Percentiles rank a stretch among this genome's conserved stretches.
Evolutionary conservation across 2,113 vertebrate genomes (phyloP).

Genomic region (Otis tarda): DNA sequence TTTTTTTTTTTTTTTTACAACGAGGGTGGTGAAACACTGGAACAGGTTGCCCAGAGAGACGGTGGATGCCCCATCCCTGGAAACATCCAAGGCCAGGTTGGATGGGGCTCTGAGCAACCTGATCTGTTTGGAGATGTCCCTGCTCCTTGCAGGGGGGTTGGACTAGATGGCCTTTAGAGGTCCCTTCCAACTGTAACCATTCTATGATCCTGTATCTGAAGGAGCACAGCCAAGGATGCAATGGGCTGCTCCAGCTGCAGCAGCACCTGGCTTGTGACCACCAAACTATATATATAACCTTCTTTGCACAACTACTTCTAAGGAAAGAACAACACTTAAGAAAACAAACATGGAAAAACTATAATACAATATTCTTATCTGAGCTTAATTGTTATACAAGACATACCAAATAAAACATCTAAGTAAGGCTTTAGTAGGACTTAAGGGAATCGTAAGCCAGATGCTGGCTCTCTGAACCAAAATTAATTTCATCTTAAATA

Average conservation of each 20-base stretch:
- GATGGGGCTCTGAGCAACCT: no score
- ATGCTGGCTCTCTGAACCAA: background rate
- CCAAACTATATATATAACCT: background rate
- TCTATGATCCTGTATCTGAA: background rate
- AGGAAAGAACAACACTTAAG: background rate
- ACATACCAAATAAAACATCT: background rate
- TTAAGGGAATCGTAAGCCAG: background rate
- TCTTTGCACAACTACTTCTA: background rate
- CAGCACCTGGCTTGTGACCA: background rate
- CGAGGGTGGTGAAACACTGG: no score
- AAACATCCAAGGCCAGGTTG: no score
- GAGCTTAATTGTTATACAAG: background rate
- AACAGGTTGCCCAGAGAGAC: no score
- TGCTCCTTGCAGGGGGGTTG: no score
- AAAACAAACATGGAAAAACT: background rate
- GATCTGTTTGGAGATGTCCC: no score
- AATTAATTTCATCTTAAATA: slow-evolving; percentile 26
- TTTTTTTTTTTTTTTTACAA: no score
- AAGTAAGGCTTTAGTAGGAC: background rate
- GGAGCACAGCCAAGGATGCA: background rate
- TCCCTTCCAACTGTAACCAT: no score
- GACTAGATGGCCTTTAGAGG: no score
- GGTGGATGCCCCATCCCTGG: no score
- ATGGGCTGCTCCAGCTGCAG: background rate
- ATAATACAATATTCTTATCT: background rate